phyloP scores from a whole-genome alignment of 2,797 vertebrate genomes.

The Pagetopsis macropterus region DNA sequence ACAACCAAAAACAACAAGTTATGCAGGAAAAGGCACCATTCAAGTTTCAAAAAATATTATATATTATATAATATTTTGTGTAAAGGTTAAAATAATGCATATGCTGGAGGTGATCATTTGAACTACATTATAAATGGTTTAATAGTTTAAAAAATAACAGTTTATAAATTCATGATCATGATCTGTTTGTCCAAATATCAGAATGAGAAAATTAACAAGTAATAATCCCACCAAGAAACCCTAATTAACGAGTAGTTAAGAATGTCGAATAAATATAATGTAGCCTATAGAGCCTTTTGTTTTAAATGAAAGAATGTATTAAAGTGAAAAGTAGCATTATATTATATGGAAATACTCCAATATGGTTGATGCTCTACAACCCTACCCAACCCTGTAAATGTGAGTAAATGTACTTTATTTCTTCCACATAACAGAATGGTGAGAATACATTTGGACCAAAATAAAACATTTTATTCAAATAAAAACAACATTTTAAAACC shows the following conservation, averaged over 20 bases:
- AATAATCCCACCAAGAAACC: too few relatives aligned
- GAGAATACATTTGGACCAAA: background rate
- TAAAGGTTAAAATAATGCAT: background rate
- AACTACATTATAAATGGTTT: background rate
- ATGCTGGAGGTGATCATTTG: background rate
- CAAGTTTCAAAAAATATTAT: too few relatives aligned
- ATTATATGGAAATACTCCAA: background rate
- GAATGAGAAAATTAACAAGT: background rate
- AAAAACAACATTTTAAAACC: background rate
- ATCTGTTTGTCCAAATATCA: background rate
- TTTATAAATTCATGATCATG: background rate
- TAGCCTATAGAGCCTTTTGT: background rate
- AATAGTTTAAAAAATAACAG: background rate
- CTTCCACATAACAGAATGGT: background rate
- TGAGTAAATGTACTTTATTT: background rate
- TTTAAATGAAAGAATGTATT: too few relatives aligned
- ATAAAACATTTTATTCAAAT: too few relatives aligned
- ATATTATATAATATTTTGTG: too few relatives aligned
- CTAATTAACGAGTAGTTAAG: background rate
- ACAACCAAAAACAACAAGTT: background rate
- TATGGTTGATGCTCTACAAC: background rate
- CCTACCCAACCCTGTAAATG: too few relatives aligned
- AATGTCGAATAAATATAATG: background rate
- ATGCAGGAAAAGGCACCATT: too few relatives aligned
- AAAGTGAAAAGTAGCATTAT: background rate